Conservation (phyloP, 2,888 invertebrate genomes). For the Tipula confusa region DNA sequence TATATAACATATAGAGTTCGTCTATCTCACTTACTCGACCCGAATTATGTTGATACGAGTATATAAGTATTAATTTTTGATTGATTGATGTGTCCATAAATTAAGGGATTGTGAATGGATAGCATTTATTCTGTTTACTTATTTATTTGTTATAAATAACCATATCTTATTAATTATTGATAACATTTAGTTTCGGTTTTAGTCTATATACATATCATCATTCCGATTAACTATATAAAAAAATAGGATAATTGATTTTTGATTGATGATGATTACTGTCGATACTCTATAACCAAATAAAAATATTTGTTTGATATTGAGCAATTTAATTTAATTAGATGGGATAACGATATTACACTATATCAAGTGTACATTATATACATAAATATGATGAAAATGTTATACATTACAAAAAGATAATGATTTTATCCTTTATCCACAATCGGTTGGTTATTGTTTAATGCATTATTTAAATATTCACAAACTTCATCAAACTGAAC, state of each 20-base stretch:
- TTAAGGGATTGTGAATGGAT: background rate
- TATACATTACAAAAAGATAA: too few relatives aligned
- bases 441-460: too few relatives aligned
- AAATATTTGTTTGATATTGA: background rate
- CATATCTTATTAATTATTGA: slow-evolving; percentile 5
- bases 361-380: too few relatives aligned
- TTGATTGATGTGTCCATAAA: background rate
- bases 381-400: too few relatives aligned
- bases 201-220: background rate
- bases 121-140: background rate
- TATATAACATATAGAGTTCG: too few relatives aligned
- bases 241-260: background rate
- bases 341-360: background rate
- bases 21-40: background rate
- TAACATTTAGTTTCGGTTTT: background rate
- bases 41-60: background rate
- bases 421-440: too few relatives aligned
- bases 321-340: background rate
- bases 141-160: background rate
- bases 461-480: too few relatives aligned
- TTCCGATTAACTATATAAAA: background rate
- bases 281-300: background rate
- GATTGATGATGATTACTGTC: background rate
- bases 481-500: too few relatives aligned
- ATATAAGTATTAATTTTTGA: background rate